Conservation (phyloP, 2,888 invertebrate species). For the Temnothorax ravouxi region DNA sequence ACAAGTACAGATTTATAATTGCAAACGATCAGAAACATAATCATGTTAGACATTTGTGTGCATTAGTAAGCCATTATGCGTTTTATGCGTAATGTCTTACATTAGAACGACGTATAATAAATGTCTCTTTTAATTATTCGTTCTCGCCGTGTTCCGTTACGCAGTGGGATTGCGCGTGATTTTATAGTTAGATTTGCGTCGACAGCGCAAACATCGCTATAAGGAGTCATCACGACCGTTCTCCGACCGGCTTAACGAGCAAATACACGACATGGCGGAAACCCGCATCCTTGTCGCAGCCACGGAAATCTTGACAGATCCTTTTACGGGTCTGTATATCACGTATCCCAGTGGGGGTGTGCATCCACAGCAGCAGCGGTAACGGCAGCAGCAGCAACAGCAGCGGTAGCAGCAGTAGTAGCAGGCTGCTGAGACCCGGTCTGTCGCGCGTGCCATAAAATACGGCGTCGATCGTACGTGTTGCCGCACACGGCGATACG, state of each 20-base stretch:
- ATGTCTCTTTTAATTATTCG: neutral
- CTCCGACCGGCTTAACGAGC: conserved; percentile 37
- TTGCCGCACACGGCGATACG: conserved; percentile 57
- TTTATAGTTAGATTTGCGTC: conserved; percentile 29
- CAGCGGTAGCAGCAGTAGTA: neutral
- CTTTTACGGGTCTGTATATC: conserved; percentile 61
- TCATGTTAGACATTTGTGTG: neutral
- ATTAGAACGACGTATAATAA: neutral
- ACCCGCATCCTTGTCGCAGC: conserved; percentile 32
- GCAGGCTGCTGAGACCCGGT: conserved; percentile 33
- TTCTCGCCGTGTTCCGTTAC: neutral
- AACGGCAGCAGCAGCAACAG: neutral
- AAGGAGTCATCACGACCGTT: conserved; percentile 30
- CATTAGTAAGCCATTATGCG: neutral
- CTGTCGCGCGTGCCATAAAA: conserved; percentile 54
- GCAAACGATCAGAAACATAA: neutral
- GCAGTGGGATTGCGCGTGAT: neutral
- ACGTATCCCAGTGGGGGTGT: conserved; percentile 52
- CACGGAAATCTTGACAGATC: conserved; percentile 66
- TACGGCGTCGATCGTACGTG: conserved; percentile 56
- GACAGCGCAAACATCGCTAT: neutral
- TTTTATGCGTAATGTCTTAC: neutral
- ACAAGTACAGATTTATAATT: neutral
- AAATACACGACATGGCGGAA: conserved; percentile 31
- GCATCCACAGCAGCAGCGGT: neutral